Base-by-base conservation (phyloP, 2,797 vertebrate genomes). In the Oophaga sylvatica region DNA sequence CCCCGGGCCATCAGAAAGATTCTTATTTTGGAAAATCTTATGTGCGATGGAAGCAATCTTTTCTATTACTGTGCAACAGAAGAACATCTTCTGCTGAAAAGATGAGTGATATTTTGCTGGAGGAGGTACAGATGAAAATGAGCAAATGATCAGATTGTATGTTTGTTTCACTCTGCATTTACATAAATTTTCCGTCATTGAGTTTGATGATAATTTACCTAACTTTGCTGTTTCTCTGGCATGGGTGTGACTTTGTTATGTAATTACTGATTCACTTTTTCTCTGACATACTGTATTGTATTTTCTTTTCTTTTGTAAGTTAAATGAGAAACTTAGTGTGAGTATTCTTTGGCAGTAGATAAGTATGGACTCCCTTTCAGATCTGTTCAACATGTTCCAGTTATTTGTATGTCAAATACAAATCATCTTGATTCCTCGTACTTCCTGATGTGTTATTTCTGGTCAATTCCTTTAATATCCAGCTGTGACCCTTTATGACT, bases 211-310 rank as follows among this genome's bases (percentile, higher is more conserved):
- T 75, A 22, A 48, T 22, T 75, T 75, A 41, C 71, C 22, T 9
- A 48, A 75, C 71, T 75, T 75, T 71, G 70, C 31, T 20, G 35
- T 71, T 75, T 75, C 71, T 48, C 45, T 73, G 71, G 71, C 41
- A 13, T 13, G 20, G 41, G 11, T 10, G 6, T 12, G 20, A 75
- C 35, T 75, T 73, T 73, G 9, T 75, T n/a, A 20, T 75, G 19
- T 45, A 75, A 75, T 20, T 45, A 20, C 41, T 75, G 71, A 75
- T 75, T 75, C 41, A 75, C 20, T 48, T 3, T 45, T 45, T 73
- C 35, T 45, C 17, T 73, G 17, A 73, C 35, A 3, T 41, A 41
- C 35, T 41, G 35, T 41, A 41, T 5, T 20, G 45, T 11, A 75
- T 48, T 75, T 75, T 48, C 9, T 75, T 75, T 48, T 75, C 20